Base-by-base conservation (phyloP, 2,888 invertebrate species). In the Caenorhabditis zanzibari region DNA sequence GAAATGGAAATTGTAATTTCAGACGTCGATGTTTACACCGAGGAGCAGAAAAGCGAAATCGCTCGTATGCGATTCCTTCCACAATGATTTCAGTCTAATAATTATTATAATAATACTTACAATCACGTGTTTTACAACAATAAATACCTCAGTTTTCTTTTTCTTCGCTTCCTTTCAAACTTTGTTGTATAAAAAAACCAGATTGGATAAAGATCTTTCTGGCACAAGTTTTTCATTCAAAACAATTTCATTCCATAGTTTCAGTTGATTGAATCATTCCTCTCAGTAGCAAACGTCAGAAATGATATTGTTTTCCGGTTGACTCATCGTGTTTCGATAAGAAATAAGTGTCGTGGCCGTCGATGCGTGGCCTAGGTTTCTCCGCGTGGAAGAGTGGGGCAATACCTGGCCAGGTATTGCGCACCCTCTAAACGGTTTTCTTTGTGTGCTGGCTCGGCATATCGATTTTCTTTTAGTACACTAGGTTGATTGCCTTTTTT, bases 21-120 rank as follows among this genome's bases (percentile, higher is more conserved):
- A 82, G 84, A 84, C 38, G 72, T 69, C 35, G 84, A 84, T 14
- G 69, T 81, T 6, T 84, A 81, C 74, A 81, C 76, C 16, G 81
- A 84, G 26, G 84, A 84, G 28, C 84, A 84, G 47, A 72, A 73
- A 44, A 64, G 73, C 2, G 81, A 84, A 69, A 84, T 84, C 49
- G 84, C 84, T 9, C 72, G 69, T 12, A 76, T 84, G 81, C 75
- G 74, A n/a, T 81, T 84, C 69, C 56, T 80, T 41, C 75, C 83
- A 32, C 61, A 73, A 16, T 64, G 47, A 54, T 54, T 54, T 54
- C 26, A 73, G 24, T 38, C 38, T 19, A 47, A 24, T 71, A 35
- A 41, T 38, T 63, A 71, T 19, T 0, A 52, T 52, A 28, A 47
- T 56, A 59, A 69, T 77, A 26, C 54, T 68, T 32, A 54, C 6